Base-by-base conservation (phyloP, 2,888 invertebrate genomes). In the Dorcus parallelipipedus region DNA sequence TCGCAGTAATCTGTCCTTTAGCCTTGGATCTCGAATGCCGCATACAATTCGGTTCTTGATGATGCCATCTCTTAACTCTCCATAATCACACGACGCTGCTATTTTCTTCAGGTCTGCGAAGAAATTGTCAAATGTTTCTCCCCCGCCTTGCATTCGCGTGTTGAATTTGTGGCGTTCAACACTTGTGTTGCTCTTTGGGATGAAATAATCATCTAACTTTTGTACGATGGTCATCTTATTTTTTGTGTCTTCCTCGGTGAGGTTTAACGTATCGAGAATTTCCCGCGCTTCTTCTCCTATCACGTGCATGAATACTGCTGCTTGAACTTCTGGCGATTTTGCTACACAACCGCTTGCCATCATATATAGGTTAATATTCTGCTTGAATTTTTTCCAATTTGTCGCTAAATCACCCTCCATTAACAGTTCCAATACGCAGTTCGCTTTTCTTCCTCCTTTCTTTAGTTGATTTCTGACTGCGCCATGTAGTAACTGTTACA, bases 371-470 rank as follows among this genome's bases (percentile, higher is more conserved):
- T n/a, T n/a, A n/a, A n/a, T n/a, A 17, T 49, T 43, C 17, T 54
- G n/a, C 10, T 53, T 33, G 26, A 56, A 60, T 54, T 60, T 58
- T 23, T 56, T 58, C 63, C 63, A 66, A 33, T 66, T 64, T 38
- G 39, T 20, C 9, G 50, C 51, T 9, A 58, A 9, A 41, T 64
- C 62, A 10, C 65, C 63, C 20, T 53, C 56, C 53, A 64, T 43
- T 5, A 14, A 33, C 63, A 63, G 59, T 10, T n/a, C n/a, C n/a
- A n/a, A n/a, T n/a, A n/a, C n/a, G n/a, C n/a, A n/a, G n/a, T n/a
- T n/a, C n/a, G n/a, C n/a, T n/a, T n/a, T n/a, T n/a, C n/a, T n/a
- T n/a, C n/a, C n/a, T n/a, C n/a, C n/a, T n/a, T n/a, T n/a, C n/a
- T n/a, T n/a, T n/a, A n/a, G n/a, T n/a, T n/a, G n/a, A n/a, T n/a